phyloP scores from a whole-genome alignment of 53 echinoderm and acorn worm genomes.

The Hippasteria phrygiana region DNA sequence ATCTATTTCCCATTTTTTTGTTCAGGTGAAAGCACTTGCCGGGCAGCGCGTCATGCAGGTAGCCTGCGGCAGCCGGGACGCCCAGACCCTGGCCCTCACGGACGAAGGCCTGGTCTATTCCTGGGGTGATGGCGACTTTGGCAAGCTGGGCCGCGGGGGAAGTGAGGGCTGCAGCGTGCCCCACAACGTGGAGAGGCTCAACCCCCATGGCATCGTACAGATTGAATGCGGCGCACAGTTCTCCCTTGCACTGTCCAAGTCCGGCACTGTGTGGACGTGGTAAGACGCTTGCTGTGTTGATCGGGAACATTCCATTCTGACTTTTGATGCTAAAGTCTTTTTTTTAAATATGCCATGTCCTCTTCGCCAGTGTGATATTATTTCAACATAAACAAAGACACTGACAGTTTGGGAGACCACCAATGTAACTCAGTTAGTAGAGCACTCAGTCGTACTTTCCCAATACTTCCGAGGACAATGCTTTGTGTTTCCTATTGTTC shows the following conservation, averaged over 20 bases:
- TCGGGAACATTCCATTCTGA: neutral
- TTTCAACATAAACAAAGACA: no score
- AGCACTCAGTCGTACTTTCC: no score
- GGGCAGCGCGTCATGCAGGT: slow-evolving; percentile 85
- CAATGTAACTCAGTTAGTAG: no score
- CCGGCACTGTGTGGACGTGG: slow-evolving; percentile 96
- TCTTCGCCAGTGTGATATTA: no score
- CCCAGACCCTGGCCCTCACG: slow-evolving; percentile 90
- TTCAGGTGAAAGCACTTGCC: slow-evolving; percentile 84
- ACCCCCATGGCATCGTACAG: slow-evolving; percentile 88
- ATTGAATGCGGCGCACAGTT: slow-evolving; percentile 99
- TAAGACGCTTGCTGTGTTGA: slow-evolving; percentile 42
- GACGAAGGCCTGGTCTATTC: slow-evolving; percentile 96
- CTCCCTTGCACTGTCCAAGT: slow-evolving; percentile 88
- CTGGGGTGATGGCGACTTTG: slow-evolving; percentile 99
- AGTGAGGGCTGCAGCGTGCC: slow-evolving; percentile 94
- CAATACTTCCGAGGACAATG: no score
- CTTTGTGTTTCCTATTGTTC: no score
- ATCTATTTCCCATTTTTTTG: neutral
- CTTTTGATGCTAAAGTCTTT: no score
- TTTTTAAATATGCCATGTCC: no score
- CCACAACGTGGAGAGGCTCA: slow-evolving; percentile 93
- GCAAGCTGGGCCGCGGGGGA: slow-evolving; percentile 95
- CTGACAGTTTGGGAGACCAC: no score
- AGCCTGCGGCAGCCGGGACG: slow-evolving; percentile 96